Evolutionary conservation across 2,113 vertebrate genomes (phyloP), one percentile per base, ranked within the genome.

Genomic region (Platysteira castanea): DNA sequence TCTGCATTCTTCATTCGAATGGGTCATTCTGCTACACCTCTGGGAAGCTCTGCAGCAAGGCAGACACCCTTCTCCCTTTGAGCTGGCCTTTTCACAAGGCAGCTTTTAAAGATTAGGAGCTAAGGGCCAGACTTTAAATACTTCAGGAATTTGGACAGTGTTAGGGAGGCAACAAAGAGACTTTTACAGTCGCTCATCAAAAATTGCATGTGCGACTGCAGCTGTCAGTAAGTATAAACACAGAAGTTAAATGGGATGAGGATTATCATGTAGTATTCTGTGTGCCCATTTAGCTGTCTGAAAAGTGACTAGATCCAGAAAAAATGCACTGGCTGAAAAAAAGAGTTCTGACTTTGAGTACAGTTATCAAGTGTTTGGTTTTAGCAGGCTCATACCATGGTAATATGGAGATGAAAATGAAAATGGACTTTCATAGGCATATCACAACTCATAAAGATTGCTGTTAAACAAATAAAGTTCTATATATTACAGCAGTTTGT

Each of bases 91-190:
- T 71, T 47, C 52, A 75, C 65, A 76, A 83, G 78, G 67, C 88
- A 94, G 18, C 85, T 90, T 94, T 85, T 87, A 92, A 87, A 93
- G 74, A 79, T 93, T 83, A 90, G 50, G 41, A 94, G 30, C n/a
- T 88, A 65, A 83, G 61, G 53, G 59, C 71, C 67, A 94, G 85
- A 41, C 42, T 61, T 91, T 5, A 81, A 80, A 37, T 69, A 70
- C 77, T 65, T 77, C 37, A 90, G 75, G 57, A 80, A 65, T 90
- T 73, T 92, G 85, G 85, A 86, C 23, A 14, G 47, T 49, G 27
- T 93, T 80, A 69, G 49, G 31, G 46, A 91, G 39, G 50, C 49
- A 73, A 65, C 77, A 84, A 63, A 76, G 49, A 90, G 41, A 46
- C n/a, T 76, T 64, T 73, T 64, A 31, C 33, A 56, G 44, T 49